Evolutionary conservation across 2,797 vertebrate genomes (phyloP).

Genomic region (Thaleichthys pacificus): DNA sequence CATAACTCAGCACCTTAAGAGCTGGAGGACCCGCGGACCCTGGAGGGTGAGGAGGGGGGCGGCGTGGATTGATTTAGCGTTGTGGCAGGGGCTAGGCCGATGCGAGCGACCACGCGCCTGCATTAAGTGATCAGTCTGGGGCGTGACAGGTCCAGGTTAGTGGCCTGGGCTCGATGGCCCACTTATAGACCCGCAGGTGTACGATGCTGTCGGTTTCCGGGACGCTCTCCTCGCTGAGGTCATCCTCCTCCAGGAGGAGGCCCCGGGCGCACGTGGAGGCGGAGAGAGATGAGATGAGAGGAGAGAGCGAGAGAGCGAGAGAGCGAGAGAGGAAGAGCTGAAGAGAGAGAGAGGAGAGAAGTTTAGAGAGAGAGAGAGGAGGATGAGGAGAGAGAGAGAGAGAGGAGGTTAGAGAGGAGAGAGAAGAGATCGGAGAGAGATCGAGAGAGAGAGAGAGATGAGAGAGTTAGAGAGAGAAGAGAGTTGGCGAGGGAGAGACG

Average conservation of each 20-base stretch:
- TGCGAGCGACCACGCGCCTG: not conserved
- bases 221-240: not conserved
- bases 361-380: too few relatives aligned
- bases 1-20: not conserved
- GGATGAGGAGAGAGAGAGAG: too few relatives aligned
- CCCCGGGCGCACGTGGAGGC: too few relatives aligned
- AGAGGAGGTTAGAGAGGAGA: too few relatives aligned
- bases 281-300: not conserved
- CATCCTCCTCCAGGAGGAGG: not conserved
- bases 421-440: too few relatives aligned
- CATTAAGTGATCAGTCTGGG: constrained; percentile 7
- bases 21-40: not conserved
- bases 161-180: not conserved
- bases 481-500: not conserved
- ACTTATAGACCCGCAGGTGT: not conserved
- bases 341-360: not conserved
- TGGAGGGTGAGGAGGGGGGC: not conserved
- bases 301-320: not conserved
- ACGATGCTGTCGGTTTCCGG: not conserved
- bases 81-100: too few relatives aligned
- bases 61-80: constrained; percentile 8
- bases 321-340: not conserved
- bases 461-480: too few relatives aligned
- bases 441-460: too few relatives aligned
- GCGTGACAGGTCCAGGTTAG: constrained; percentile 5